Percentiles rank a stretch among this genome's conserved stretches.
These are phyloP conservation scores for Desmodus rotundus DNA, from an alignment of 2,113 vertebrate genomes.

Conservation along the genomic window DNA sequence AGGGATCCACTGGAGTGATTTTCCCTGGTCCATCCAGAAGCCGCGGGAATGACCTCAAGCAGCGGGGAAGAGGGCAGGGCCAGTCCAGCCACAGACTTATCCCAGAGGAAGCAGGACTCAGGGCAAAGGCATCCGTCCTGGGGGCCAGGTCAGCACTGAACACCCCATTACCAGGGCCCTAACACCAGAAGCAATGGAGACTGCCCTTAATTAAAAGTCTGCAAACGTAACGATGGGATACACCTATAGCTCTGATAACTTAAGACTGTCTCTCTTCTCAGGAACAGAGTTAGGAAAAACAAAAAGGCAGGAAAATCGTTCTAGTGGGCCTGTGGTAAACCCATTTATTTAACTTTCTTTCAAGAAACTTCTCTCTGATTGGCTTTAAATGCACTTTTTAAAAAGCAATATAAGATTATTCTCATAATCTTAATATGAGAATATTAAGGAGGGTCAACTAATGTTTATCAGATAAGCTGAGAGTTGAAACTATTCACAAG, in stretches of 20 bases:
- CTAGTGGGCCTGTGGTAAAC: not conserved
- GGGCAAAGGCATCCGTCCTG: not conserved
- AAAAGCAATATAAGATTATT: too few species aligned
- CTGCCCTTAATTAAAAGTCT: not conserved
- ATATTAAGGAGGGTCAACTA: not conserved
- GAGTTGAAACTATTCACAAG: not conserved
- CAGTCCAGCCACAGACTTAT: not conserved
- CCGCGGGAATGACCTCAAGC: not conserved
- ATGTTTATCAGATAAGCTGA: not conserved
- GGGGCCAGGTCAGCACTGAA: not conserved
- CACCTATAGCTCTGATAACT: not conserved
- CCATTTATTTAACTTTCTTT: not conserved
- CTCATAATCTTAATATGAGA: too few species aligned
- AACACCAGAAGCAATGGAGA: not conserved
- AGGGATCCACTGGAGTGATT: accelerated
- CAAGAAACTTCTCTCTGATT: not conserved
- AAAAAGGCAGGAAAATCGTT: not conserved
- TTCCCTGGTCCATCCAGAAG: not conserved
- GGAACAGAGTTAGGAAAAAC: not conserved
- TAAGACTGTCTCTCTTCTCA: not conserved
- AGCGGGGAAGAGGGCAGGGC: not conserved
- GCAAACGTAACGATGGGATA: not conserved
- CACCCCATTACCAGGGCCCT: not conserved
- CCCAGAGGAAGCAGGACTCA: not conserved
- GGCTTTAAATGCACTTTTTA: not conserved